Conservation (phyloP, 2,113 vertebrate genomes). For the Octodon degus region DNA sequence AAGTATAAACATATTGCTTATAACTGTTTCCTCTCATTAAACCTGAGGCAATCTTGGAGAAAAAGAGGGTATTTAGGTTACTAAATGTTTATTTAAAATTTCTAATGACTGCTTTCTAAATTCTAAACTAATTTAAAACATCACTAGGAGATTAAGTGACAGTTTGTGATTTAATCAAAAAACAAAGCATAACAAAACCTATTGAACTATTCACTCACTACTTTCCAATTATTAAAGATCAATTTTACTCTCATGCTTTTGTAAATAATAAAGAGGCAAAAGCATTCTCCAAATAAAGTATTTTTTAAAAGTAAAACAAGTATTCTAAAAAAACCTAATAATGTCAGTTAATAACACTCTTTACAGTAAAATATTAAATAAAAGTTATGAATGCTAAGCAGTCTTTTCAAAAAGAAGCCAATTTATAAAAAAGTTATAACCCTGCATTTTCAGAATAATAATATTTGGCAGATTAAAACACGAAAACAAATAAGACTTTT, state of each 20-base stretch:
- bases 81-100: constrained; percentile 53
- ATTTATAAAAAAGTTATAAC: constrained; percentile 42
- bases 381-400: constrained; percentile 46
- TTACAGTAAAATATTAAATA: constrained; percentile 59
- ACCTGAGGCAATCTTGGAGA: constrained; percentile 19
- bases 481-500: constrained; percentile 74
- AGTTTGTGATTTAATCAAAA: constrained; percentile 8
- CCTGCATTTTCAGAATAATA: constrained; percentile 69
- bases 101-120: constrained; percentile 45
- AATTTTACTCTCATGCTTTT: constrained; percentile 62
- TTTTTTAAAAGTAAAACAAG: constrained; percentile 45
- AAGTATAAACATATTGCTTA: constrained; percentile 36
- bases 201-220: neutral
- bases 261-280: constrained; percentile 61
- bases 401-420: constrained; percentile 60
- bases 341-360: constrained; percentile 47
- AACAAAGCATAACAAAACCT: neutral
- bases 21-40: constrained; percentile 58
- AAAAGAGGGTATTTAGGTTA: constrained; percentile 41
- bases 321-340: constrained; percentile 29
- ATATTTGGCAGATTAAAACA: constrained; percentile 58
- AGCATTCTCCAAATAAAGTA: constrained; percentile 50
- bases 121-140: constrained; percentile 30
- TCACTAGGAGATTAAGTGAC: constrained; percentile 9
- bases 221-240: constrained; percentile 34